Conservation (phyloP, 2,888 invertebrate genomes). For the Ophion costatus region DNA sequence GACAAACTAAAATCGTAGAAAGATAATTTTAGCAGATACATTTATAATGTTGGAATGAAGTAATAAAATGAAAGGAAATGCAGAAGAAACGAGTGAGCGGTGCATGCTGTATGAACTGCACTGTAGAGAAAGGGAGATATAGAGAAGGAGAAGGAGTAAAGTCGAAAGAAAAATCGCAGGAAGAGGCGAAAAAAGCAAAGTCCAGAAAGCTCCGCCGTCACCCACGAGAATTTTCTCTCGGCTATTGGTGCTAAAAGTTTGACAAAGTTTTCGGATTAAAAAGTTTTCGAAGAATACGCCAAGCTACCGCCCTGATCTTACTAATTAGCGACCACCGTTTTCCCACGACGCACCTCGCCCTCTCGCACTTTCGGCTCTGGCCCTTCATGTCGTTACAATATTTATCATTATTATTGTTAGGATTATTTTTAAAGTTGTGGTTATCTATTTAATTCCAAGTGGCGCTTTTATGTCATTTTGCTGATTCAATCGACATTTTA, state of each 20-base stretch:
- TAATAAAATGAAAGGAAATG: background rate
- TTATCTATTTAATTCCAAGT: background rate
- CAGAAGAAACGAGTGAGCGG: background rate
- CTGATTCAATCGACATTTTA: background rate
- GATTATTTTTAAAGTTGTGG: background rate
- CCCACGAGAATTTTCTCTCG: slow-evolving; percentile 40
- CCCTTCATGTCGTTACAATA: background rate
- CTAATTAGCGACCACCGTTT: slow-evolving; percentile 74
- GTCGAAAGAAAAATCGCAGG: slow-evolving; percentile 25
- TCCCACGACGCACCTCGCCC: slow-evolving; percentile 62
- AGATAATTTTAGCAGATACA: background rate
- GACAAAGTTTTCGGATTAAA: slow-evolving; percentile 70
- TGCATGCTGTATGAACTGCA: background rate
- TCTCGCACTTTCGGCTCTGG: slow-evolving; percentile 13
- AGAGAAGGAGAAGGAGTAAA: slow-evolving; percentile 8
- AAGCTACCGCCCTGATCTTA: slow-evolving; percentile 69
- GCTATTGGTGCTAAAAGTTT: slow-evolving; percentile 65
- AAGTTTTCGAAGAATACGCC: slow-evolving; percentile 66
- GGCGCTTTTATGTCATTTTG: background rate
- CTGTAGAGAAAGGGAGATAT: background rate
- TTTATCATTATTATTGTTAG: background rate
- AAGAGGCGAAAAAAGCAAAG: slow-evolving; percentile 28
- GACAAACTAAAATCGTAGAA: background rate
- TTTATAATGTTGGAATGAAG: background rate
- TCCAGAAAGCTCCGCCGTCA: slow-evolving; percentile 20